Evolutionary conservation across 2,113 vertebrate genomes (phyloP).

Genomic region (Platanista minor): DNA sequence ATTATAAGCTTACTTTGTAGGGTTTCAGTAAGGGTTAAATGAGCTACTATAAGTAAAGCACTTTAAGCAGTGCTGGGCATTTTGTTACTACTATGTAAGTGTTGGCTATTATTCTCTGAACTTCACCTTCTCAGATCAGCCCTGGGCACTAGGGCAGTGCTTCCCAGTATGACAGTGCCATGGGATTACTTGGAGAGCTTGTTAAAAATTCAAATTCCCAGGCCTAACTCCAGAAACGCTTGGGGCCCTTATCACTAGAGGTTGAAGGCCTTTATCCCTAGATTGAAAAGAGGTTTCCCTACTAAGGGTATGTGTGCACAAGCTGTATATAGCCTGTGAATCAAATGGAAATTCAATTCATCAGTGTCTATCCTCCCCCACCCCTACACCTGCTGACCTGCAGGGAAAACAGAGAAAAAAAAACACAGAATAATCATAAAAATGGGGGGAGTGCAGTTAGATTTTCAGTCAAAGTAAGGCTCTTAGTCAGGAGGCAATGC

Average conservation of each 20-base stretch:
- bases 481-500: background rate
- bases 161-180: background rate
- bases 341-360: background rate
- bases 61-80: background rate
- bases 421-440: background rate
- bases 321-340: background rate
- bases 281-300: background rate
- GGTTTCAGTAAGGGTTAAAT: background rate
- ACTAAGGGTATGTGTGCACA: background rate
- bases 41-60: background rate
- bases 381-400: accelerated
- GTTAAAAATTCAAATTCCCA: background rate
- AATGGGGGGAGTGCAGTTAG: background rate
- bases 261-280: background rate
- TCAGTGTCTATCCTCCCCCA: background rate
- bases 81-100: background rate
- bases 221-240: background rate
- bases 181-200: background rate
- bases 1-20: background rate
- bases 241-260: background rate
- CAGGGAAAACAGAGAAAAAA: background rate
- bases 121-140: background rate
- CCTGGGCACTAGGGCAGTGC: background rate
- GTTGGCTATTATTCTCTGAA: background rate
- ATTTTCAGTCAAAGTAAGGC: background rate